phyloP scores from a whole-genome alignment of 2,113 vertebrate species.

The Electrona antarctica region DNA sequence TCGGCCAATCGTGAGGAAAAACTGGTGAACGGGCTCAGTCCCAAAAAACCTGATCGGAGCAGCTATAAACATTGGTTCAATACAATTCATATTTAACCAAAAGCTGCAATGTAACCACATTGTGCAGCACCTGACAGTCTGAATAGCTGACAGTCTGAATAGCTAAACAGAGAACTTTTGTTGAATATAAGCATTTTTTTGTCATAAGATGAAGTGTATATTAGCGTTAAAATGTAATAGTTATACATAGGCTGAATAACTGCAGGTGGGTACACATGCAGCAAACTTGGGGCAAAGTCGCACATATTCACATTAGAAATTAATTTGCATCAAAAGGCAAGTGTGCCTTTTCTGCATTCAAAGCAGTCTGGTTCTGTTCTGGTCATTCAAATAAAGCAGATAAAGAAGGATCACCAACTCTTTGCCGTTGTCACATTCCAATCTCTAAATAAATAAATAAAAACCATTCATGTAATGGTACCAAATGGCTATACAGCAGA shows the following conservation, averaged over 20 bases:
- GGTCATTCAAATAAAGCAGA: conserved; percentile 9
- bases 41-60: too few species aligned
- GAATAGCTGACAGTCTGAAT: neutral
- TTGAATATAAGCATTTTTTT: too few species aligned
- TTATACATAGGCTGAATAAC: neutral
- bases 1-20: too few species aligned
- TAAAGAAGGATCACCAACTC: neutral
- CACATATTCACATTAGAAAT: neutral
- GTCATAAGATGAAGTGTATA: too few species aligned
- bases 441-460: conserved; percentile 21
- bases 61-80: neutral
- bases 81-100: neutral
- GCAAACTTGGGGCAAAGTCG: neutral
- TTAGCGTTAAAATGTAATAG: too few species aligned
- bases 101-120: neutral
- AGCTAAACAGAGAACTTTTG: neutral
- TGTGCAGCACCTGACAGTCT: neutral
- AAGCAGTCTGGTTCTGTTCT: neutral
- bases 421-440: neutral
- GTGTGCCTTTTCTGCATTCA: neutral
- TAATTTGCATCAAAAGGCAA: neutral
- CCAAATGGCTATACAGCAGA: conserved; percentile 41
- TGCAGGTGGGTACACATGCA: neutral
- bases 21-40: too few species aligned
- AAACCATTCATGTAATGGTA: conserved; percentile 14